Conservation (phyloP, 2,888 invertebrate genomes). For the Drepanosiphum platanoidis region DNA sequence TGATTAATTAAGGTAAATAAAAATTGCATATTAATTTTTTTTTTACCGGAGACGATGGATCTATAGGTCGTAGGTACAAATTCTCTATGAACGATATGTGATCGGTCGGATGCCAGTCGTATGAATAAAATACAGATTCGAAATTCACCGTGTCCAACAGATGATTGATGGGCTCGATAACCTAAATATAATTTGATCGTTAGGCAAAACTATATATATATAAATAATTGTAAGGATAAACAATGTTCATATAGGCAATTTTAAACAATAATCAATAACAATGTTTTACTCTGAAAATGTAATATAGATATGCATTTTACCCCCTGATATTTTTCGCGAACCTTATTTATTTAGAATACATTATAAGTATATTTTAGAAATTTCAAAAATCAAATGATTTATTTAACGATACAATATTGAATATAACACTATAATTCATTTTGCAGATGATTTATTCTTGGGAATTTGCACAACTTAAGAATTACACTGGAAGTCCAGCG, state of each 20-base stretch:
- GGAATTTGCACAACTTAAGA: too few species aligned
- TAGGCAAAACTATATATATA: not conserved
- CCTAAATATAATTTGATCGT: constrained; percentile 68
- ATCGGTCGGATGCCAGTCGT: constrained; percentile 97
- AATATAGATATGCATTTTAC: too few species aligned
- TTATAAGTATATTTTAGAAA: not conserved
- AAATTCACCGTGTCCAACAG: constrained; percentile 83
- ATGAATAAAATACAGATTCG: constrained; percentile 89
- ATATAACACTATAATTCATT: too few species aligned
- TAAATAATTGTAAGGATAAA: not conserved
- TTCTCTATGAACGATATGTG: constrained; percentile 98
- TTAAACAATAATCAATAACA: not conserved
- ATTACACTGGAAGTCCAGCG: too few species aligned
- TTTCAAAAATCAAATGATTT: not conserved
- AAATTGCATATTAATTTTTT: not conserved
- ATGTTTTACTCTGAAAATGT: too few species aligned
- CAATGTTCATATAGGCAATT: not conserved
- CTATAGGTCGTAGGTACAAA: constrained; percentile 78
- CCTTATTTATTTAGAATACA: not conserved
- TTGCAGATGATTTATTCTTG: too few species aligned
- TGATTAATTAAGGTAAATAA: not conserved
- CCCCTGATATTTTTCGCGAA: too few species aligned
- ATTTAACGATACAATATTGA: too few species aligned
- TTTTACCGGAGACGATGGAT: constrained; percentile 76
- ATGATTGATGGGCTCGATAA: constrained; percentile 90